Evolutionary conservation across 2,797 vertebrate genomes (phyloP).

Genomic region (Platyrinchus mystaceus): DNA sequence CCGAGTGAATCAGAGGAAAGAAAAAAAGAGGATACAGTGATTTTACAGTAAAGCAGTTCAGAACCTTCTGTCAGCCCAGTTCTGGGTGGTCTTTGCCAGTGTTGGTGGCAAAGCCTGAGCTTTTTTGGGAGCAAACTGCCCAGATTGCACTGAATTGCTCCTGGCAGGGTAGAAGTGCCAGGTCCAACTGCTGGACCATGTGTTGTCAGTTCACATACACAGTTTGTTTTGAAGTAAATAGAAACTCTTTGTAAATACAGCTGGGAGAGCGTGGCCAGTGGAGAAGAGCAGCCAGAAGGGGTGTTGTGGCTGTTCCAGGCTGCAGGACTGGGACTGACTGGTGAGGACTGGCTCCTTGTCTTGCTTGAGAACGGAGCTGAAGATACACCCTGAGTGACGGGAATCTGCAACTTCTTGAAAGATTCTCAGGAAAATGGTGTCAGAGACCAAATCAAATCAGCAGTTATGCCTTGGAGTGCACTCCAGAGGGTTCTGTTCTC

Average conservation of each 20-base stretch:
- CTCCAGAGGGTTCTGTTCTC: background rate
- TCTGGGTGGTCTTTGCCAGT: background rate
- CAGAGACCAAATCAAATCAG: background rate
- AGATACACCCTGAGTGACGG: fast-evolving
- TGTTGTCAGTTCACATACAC: background rate
- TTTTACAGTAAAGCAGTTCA: background rate
- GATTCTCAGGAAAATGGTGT: background rate
- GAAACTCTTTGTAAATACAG: background rate
- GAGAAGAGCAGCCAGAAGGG: background rate
- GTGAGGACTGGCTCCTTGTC: background rate
- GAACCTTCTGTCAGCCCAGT: background rate
- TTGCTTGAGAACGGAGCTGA: background rate
- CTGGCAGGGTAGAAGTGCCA: background rate
- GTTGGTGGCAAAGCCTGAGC: background rate
- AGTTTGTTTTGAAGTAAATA: background rate
- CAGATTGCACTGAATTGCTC: background rate
- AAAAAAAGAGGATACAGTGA: background rate
- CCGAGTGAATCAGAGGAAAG: background rate
- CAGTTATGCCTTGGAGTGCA: background rate
- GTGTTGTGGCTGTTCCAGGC: background rate
- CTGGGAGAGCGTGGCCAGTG: background rate
- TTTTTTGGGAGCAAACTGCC: background rate
- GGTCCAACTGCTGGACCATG: background rate
- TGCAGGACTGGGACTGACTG: background rate
- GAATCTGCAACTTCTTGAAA: background rate